Evolutionary conservation across 2,797 vertebrate species (phyloP).

Genomic region (Sciurus vulgaris): DNA sequence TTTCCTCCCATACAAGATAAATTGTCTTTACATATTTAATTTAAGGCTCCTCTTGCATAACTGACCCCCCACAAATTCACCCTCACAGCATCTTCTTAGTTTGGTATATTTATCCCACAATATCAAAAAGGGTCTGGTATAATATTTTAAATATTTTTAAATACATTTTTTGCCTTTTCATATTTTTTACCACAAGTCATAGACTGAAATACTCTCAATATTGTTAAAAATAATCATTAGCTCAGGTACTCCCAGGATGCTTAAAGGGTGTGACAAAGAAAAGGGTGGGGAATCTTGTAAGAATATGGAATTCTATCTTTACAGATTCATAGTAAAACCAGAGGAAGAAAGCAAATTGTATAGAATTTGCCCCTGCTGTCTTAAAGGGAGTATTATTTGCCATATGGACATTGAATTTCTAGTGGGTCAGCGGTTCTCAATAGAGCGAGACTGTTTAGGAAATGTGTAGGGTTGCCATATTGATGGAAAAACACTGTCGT

Average conservation of each 20-base stretch:
- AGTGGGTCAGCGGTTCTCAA: not conserved
- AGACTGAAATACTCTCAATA: not conserved
- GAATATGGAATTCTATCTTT: not conserved
- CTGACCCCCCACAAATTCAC: not conserved
- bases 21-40: not conserved
- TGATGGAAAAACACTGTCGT: not conserved
- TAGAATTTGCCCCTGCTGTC: not conserved
- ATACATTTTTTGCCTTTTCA: not conserved
- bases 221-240: not conserved
- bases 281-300: not conserved
- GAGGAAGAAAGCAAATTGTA: not conserved
- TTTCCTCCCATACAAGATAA: not conserved
- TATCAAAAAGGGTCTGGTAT: not conserved
- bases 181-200: not conserved
- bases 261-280: not conserved
- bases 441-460: not conserved
- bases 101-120: not conserved
- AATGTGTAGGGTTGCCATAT: not conserved
- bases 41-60: not conserved
- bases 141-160: not conserved
- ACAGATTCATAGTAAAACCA: not conserved
- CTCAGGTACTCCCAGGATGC: not conserved
- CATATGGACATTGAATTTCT: not conserved
- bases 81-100: not conserved
- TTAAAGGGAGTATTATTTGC: constrained; percentile 13